Evolutionary conservation across 2,888 invertebrate genomes (phyloP).

Genomic region (Eumacrocentrus americanus): DNA sequence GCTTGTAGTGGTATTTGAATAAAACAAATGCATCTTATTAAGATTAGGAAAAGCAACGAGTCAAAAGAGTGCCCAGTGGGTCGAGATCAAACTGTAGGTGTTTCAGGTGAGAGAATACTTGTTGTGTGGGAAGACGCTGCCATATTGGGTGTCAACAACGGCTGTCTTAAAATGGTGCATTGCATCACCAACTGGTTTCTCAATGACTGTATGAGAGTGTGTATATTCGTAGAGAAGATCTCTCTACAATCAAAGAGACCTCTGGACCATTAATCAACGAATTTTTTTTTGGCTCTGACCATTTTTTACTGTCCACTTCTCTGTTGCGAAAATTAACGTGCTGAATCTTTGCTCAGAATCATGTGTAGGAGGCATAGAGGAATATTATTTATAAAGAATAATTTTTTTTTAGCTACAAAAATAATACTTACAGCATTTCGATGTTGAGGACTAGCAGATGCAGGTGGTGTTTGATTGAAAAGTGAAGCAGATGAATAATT

Average conservation of each 20-base stretch:
- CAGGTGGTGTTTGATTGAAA: constrained; percentile 64
- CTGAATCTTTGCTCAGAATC: not conserved
- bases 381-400: too few species aligned
- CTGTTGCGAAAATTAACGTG: too few species aligned
- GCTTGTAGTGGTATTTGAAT: constrained; percentile 33
- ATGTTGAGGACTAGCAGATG: constrained; percentile 72
- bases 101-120: constrained; percentile 15
- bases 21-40: constrained; percentile 49
- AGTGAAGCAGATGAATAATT: constrained; percentile 62
- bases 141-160: constrained; percentile 50
- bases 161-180: constrained; percentile 52
- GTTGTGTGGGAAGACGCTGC: constrained; percentile 46
- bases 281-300: not conserved
- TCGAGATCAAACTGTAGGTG: constrained; percentile 36
- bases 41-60: constrained; percentile 29
- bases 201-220: constrained; percentile 27
- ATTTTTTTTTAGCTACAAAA: too few species aligned
- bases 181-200: constrained; percentile 59
- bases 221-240: constrained; percentile 22
- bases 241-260: not conserved
- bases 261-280: not conserved
- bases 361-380: too few species aligned
- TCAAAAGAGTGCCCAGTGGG: constrained; percentile 34
- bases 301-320: not conserved
- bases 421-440: constrained; percentile 62